Evolutionary conservation across 2,113 vertebrate species (phyloP).

Genomic region (Hassar affinis): DNA sequence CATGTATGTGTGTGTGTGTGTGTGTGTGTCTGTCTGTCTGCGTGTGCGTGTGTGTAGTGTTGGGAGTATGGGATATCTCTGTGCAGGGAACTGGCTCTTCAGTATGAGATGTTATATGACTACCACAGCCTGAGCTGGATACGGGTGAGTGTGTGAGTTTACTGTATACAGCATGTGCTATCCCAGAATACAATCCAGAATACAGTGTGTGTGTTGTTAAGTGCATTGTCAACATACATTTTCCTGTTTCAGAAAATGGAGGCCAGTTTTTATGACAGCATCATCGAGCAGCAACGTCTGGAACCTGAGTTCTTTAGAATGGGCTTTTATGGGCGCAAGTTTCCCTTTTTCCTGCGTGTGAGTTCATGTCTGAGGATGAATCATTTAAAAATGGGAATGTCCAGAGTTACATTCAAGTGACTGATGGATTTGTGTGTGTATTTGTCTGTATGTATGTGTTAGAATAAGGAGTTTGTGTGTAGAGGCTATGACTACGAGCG

Average conservation of each 20-base stretch:
- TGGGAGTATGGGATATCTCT: conserved; percentile 97
- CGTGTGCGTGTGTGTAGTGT: conserved; percentile 74
- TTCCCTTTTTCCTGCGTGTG: conserved; percentile 96
- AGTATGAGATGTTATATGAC: conserved; percentile 93
- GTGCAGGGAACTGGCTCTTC: conserved; percentile 92
- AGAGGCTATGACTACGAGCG: conserved; percentile 95
- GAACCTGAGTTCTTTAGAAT: conserved; percentile 97
- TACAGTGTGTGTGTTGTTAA: background rate
- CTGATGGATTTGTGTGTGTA: background rate
- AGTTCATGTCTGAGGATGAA: conserved; percentile 57
- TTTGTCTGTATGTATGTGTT: background rate
- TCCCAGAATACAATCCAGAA: too few species aligned
- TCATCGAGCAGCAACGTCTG: conserved; percentile 95
- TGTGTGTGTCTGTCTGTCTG: background rate
- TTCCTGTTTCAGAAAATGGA: conserved; percentile 89
- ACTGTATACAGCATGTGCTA: background rate
- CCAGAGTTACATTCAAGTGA: background rate
- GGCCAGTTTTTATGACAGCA: conserved; percentile 95
- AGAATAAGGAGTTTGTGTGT: conserved; percentile 99
- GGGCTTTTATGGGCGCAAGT: conserved; percentile 96
- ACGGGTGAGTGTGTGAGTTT: conserved; percentile 76
- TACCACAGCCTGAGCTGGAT: conserved; percentile 99
- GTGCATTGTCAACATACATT: background rate
- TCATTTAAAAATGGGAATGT: background rate
- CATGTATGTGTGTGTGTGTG: background rate